Evolutionary conservation across 2,888 invertebrate genomes (phyloP), one percentile per base, ranked within the genome.

Genomic region (Sylvicola fuscatus): DNA sequence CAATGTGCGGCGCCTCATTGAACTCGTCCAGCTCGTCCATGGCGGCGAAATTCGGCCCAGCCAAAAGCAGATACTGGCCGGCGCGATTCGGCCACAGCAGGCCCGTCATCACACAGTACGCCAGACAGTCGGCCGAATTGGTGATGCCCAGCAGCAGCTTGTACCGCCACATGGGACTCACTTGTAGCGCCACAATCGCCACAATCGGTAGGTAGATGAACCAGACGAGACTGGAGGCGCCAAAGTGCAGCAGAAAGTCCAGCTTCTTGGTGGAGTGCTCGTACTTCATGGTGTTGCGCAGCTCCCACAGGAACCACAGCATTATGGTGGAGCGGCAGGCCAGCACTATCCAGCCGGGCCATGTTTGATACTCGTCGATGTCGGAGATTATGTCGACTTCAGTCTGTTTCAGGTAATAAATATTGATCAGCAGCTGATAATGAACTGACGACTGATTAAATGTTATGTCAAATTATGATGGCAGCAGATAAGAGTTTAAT

Each of bases 141-240:
- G 87, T 89, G 49, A 95, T 90, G 49, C 90, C 93, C 49, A 93
- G 65, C 39, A 95, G 62, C 49, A 95, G 71, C 62, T 95, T 95
- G 58, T 83, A 87, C 60, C 93, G 72, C 92, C 93, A 97, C 47
- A 97, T 64, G 32, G 92, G 80, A 41, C 89, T 89, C 37, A 97
- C 81, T 62, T 90, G 86, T 37, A 90, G 65, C 10, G 90, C 87
- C 45, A 97, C 81, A 36, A 95, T 69, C 37, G 92, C 93, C 43
- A 95, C 77, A 40, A 93, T 80, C 10, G 95, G 93, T 50, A 95
- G 66, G 58, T 97, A 95, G 45, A 93, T 87, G 53, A 97, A 93
- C 97, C 97, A 97, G 10, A 97, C 95, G 28, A 97, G 67, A 51
- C 92, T 90, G 12, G 93, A 93, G 11, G 95, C 95, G 37, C 93